phyloP scores from a whole-genome alignment of 2,797 vertebrate genomes.

The Miichthys miiuy region DNA sequence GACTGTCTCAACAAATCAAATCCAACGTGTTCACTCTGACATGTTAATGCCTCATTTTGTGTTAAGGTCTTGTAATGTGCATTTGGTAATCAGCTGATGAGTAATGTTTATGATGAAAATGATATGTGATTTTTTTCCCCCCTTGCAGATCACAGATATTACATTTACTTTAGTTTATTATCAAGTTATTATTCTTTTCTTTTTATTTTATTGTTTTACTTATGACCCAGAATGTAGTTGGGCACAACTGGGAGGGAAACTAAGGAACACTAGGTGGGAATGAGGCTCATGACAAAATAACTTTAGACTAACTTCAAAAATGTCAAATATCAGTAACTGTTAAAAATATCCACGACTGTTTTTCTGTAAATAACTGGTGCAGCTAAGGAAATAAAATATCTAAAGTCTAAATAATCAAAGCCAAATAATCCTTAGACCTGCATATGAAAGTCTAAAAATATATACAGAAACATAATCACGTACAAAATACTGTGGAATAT shows the following conservation, averaged over 20 bases:
- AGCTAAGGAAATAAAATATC: not conserved
- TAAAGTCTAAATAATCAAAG: not conserved
- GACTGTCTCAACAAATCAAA: slow-evolving; percentile 30
- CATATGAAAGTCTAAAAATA: not conserved
- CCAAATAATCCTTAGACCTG: not conserved
- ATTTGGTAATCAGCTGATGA: slow-evolving; percentile 81
- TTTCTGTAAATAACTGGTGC: not conserved
- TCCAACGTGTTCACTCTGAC: not conserved
- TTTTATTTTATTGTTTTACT: slow-evolving; percentile 62
- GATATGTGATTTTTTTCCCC: slow-evolving; percentile 73
- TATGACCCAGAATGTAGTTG: slow-evolving; percentile 59
- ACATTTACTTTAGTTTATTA: slow-evolving; percentile 76
- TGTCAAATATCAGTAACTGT: not conserved
- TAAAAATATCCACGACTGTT: not conserved
- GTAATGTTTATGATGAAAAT: slow-evolving; percentile 78
- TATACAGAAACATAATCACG: no score
- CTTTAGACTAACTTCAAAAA: slow-evolving; percentile 11
- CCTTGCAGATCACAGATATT: slow-evolving; percentile 77
- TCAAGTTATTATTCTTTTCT: slow-evolving; percentile 70
- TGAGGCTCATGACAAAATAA: slow-evolving; percentile 81
- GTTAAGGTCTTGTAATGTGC: slow-evolving; percentile 78
- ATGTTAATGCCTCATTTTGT: slow-evolving; percentile 10
- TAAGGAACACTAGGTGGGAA: slow-evolving; percentile 60
- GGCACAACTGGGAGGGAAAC: slow-evolving; percentile 60
- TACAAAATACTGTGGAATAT: no score